Conservation (phyloP, 2,888 invertebrate species). For the Apantesis nais region DNA sequence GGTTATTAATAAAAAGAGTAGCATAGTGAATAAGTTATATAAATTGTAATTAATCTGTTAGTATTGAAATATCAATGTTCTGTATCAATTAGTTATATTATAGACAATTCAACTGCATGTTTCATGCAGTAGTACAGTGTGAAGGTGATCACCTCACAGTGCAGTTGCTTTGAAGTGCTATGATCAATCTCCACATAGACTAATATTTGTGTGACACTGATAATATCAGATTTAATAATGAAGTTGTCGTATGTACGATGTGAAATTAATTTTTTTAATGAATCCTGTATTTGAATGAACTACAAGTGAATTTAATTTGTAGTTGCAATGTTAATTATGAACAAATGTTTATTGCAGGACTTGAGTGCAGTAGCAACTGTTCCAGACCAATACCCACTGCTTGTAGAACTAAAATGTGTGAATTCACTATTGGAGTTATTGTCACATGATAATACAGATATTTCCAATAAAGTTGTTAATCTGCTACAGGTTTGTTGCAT, state of each 20-base stretch:
- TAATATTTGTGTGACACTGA: no score
- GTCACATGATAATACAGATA: conserved; percentile 98
- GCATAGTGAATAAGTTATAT: no score
- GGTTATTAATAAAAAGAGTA: no score
- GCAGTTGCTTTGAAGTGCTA: neutral
- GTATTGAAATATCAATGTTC: neutral
- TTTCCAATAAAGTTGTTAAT: conserved; percentile 91
- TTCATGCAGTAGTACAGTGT: neutral
- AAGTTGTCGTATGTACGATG: neutral
- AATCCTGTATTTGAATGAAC: no score
- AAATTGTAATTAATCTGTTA: no score
- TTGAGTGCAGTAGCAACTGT: conserved; percentile 97
- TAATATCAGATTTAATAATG: neutral
- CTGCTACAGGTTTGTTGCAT: conserved; percentile 84
- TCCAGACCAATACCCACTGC: conserved; percentile 96
- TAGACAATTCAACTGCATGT: neutral
- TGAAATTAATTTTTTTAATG: neutral
- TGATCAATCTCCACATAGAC: neutral
- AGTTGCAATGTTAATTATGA: no score
- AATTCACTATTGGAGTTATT: conserved; percentile 96
- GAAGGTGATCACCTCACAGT: neutral
- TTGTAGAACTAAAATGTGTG: conserved; percentile 95
- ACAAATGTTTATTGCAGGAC: conserved; percentile 88
- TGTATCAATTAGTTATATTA: neutral
- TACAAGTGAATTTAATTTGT: no score